Evolutionary conservation across 2,113 vertebrate genomes (phyloP).

Genomic region (Ondatra zibethicus): DNA sequence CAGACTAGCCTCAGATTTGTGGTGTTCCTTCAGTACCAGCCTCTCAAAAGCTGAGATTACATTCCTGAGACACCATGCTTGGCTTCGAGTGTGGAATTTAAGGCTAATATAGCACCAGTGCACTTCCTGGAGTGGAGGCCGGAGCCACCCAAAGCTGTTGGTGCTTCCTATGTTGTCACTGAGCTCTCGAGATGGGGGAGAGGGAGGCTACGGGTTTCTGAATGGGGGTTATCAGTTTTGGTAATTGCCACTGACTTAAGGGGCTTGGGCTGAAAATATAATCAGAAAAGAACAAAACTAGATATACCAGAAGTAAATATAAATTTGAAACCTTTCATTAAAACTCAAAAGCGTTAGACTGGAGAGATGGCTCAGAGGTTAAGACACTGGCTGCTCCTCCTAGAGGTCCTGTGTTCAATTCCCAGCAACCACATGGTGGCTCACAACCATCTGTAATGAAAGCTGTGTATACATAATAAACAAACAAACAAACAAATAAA

Average conservation of each 20-base stretch:
- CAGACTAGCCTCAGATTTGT: not conserved
- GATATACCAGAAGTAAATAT: not conserved
- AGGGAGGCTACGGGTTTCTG: not conserved
- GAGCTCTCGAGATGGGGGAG: not conserved
- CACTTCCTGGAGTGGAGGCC: not conserved
- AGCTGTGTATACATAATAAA: no score
- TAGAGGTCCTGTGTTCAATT: no score
- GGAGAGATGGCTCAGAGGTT: not conserved
- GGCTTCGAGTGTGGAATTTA: not conserved
- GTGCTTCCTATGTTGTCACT: not conserved
- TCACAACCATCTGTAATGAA: no score
- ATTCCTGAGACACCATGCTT: not conserved
- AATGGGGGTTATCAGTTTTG: not conserved
- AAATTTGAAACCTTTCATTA: not conserved
- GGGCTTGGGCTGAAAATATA: slow-evolving; percentile 42
- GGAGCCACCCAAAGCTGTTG: not conserved
- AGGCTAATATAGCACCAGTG: not conserved
- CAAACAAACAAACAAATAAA: no score
- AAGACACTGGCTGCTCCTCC: no score
- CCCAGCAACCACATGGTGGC: no score
- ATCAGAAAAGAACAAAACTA: slow-evolving; percentile 44
- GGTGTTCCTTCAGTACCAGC: not conserved
- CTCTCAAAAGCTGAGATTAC: not conserved
- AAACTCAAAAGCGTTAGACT: not conserved
- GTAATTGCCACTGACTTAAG: not conserved